Evolutionary conservation across 2,797 vertebrate species (phyloP).

Genomic region (Scyliorhinus canicula): DNA sequence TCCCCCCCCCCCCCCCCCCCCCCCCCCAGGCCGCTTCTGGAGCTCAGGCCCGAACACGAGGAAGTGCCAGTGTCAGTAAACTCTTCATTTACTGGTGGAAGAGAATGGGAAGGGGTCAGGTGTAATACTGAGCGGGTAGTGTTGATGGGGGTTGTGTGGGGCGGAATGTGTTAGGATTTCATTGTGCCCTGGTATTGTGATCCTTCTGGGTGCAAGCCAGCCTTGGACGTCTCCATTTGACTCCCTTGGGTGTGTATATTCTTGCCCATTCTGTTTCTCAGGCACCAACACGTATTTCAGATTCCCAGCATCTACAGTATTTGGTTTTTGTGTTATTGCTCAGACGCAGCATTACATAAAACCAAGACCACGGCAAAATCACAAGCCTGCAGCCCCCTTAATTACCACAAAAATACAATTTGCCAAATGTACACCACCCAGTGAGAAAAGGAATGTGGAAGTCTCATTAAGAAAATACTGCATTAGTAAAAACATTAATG

Average conservation of each 20-base stretch:
- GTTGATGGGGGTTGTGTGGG: background rate
- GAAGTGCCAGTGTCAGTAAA: background rate
- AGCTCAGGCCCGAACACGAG: background rate
- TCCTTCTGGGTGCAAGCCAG: background rate
- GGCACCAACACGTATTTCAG: background rate
- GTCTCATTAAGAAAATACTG: background rate
- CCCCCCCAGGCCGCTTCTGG: background rate
- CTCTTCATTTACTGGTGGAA: background rate
- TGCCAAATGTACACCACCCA: background rate
- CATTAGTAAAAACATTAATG: background rate
- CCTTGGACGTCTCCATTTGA: background rate
- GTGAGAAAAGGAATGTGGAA: background rate
- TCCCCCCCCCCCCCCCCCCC: background rate
- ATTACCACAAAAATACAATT: background rate
- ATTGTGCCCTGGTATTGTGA: background rate
- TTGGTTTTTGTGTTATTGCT: background rate
- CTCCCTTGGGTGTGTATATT: too few relatives aligned
- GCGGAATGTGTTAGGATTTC: background rate
- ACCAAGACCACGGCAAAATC: constrained; percentile 3
- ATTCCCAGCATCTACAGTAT: background rate
- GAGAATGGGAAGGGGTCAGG: background rate
- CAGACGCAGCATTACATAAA: constrained; percentile 40
- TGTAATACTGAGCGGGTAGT: background rate
- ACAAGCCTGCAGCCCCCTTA: constrained; percentile 19
- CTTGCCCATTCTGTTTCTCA: background rate